A percentile compares a stretch with the other conserved stretches of the same genome.
phyloP scores from a whole-genome alignment of 1,140 invertebrate species.

The Orussus abietinus region DNA sequence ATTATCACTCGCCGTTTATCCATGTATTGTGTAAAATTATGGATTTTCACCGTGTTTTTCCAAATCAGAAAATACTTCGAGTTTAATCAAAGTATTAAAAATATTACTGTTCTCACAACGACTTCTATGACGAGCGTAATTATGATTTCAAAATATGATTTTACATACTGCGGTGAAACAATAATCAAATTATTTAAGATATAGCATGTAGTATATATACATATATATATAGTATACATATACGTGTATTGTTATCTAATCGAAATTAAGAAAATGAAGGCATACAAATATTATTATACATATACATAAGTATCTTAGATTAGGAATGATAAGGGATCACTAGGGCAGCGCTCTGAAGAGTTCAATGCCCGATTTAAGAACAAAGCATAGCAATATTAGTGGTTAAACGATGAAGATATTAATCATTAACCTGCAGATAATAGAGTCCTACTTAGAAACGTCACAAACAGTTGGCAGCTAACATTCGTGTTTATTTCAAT shows the following conservation, averaged over 20 bases:
- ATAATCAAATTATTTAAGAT: constrained; percentile 19
- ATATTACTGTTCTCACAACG: too few relatives aligned
- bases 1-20: too few relatives aligned
- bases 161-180: constrained; percentile 9
- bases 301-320: constrained; percentile 8
- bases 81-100: constrained; percentile 10
- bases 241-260: constrained; percentile 12
- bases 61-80: constrained; percentile 5
- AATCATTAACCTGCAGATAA: constrained; percentile 16
- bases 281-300: constrained; percentile 7
- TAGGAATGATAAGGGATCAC: constrained; percentile 15
- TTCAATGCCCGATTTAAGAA: constrained; percentile 28
- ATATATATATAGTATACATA: constrained; percentile 12
- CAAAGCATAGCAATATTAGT: constrained; percentile 48
- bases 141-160: constrained; percentile 12
- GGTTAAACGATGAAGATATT: constrained; percentile 22
- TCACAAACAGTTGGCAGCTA: constrained; percentile 15
- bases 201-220: constrained; percentile 15
- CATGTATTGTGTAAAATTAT: too few relatives aligned
- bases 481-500: constrained; percentile 13
- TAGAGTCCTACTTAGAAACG: constrained; percentile 11
- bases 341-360: constrained; percentile 33
- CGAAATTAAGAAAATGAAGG: constrained; percentile 3
- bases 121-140: too few relatives aligned
- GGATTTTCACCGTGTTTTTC: not conserved